These are phyloP conservation scores for Porites evermanni DNA, from an alignment of 92 coral and sea anemone species.

Conservation along the genomic window DNA sequence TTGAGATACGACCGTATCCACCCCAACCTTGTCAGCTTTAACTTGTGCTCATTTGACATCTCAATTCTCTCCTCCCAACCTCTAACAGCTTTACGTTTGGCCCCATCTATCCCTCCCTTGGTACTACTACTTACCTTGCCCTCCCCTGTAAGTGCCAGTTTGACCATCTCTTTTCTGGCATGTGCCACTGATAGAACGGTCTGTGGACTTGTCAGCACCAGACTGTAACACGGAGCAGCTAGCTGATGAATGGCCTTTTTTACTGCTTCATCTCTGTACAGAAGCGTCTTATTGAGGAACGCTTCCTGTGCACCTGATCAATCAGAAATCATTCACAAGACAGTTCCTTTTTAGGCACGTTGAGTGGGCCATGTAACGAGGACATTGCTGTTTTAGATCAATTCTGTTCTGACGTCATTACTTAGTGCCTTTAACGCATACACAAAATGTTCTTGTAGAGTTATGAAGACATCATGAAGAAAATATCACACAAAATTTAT, in stretches of 20 bases:
- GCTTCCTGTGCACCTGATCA: slow-evolving; percentile 65
- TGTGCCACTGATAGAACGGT: slow-evolving; percentile 82
- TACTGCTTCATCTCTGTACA: slow-evolving; percentile 90
- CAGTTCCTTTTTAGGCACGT: no score
- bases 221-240: slow-evolving; percentile 79
- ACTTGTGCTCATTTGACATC: no score
- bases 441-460: no score
- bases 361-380: no score
- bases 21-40: no score
- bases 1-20: no score
- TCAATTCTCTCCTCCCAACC: neutral
- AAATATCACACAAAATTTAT: no score
- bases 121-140: slow-evolving; percentile 66
- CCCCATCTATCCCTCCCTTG: neutral
- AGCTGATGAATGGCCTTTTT: slow-evolving; percentile 78
- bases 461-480: no score
- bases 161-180: slow-evolving; percentile 79
- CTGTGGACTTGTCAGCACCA: slow-evolving; percentile 75
- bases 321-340: neutral
- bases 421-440: no score
- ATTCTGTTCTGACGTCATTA: no score
- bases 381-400: no score
- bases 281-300: slow-evolving; percentile 81
- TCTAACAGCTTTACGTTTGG: neutral
- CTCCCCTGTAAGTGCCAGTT: slow-evolving; percentile 67